phyloP scores from a whole-genome alignment of 2,888 invertebrate species.

The Agrilus biguttatus region DNA sequence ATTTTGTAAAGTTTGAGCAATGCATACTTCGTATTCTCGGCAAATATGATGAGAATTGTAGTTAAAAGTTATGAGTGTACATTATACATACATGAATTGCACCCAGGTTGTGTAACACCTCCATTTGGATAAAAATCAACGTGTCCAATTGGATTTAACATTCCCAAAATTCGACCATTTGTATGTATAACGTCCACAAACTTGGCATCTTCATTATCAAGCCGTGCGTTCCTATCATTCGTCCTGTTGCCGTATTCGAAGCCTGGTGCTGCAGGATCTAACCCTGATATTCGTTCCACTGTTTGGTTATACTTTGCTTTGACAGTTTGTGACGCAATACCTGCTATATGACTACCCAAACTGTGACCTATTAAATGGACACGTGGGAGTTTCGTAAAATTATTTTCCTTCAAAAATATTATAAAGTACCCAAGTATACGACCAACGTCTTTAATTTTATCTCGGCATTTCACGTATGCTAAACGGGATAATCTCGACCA shows the following conservation, averaged over 20 bases:
- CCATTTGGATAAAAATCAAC: constrained; percentile 49
- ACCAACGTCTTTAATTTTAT: constrained; percentile 32
- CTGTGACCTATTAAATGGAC: constrained; percentile 39
- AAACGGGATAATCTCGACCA: constrained; percentile 37
- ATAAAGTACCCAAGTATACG: constrained; percentile 27
- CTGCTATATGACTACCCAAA: constrained; percentile 38
- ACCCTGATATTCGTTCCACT: constrained; percentile 32
- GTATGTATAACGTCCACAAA: constrained; percentile 43
- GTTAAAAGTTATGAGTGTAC: constrained; percentile 5
- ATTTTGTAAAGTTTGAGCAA: too few relatives aligned
- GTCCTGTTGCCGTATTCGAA: constrained; percentile 25
- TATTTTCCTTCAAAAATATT: constrained; percentile 14
- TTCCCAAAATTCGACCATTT: constrained; percentile 33
- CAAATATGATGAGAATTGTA: too few relatives aligned
- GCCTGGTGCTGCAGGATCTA: constrained; percentile 41
- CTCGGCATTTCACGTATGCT: constrained; percentile 33
- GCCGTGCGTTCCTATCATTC: constrained; percentile 24
- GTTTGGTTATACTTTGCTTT: constrained; percentile 17
- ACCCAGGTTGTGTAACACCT: constrained; percentile 41
- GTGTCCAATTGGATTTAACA: constrained; percentile 31
- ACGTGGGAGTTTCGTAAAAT: constrained; percentile 12
- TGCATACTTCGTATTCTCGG: too few relatives aligned
- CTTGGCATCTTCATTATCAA: constrained; percentile 34
- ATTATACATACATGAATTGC: constrained; percentile 22
- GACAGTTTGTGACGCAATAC: constrained; percentile 27